phyloP scores from a whole-genome alignment of 2,113 vertebrate genomes.

The Syngnathus scovelli region DNA sequence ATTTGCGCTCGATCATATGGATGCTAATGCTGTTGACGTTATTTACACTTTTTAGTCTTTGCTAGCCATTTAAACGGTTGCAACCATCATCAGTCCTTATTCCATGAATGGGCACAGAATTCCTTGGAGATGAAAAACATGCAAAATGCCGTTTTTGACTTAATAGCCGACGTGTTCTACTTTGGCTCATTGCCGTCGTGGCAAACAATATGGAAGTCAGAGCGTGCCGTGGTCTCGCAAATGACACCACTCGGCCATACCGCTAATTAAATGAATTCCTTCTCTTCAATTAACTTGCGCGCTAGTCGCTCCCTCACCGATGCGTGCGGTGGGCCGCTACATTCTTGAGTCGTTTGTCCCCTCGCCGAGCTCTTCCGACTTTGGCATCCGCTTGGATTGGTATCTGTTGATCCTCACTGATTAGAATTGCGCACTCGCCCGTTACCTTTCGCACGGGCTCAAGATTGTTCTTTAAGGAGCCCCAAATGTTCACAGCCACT shows the following conservation, averaged over 20 bases:
- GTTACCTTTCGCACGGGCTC: conserved; percentile 17
- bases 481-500: conserved; percentile 1
- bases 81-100: no score
- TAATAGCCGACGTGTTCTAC: background rate
- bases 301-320: conserved; percentile 40
- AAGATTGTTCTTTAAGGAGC: background rate
- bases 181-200: background rate
- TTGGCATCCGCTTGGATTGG: background rate
- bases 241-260: conserved; percentile 25
- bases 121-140: no score
- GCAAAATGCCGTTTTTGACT: no score
- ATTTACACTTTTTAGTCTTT: no score
- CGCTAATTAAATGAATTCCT: conserved; percentile 38
- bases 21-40: no score
- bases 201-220: background rate
- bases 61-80: no score
- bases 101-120: no score
- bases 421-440: conserved; percentile 11
- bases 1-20: no score
- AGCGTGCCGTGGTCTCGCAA: background rate
- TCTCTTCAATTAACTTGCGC: conserved; percentile 37
- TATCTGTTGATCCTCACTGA: background rate
- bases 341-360: conserved; percentile 13
- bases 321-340: conserved; percentile 19
- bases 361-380: conserved; percentile 9